Evolutionary conservation across 2,113 vertebrate species (phyloP).

Genomic region (Actenoides lindsayi): DNA sequence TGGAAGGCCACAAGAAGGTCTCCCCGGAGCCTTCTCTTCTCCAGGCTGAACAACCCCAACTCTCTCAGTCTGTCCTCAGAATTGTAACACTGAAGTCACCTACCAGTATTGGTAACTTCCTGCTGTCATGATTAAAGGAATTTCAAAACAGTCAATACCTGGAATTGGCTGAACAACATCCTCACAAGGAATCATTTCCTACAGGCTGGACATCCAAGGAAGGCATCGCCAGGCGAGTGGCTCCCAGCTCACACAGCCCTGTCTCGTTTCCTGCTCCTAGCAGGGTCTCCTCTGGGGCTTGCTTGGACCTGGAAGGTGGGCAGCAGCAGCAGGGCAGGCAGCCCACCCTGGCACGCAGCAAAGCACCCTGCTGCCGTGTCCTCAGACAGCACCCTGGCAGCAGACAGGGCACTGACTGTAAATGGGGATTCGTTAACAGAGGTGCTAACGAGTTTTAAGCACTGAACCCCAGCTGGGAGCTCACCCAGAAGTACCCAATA

Average conservation of each 20-base stretch:
- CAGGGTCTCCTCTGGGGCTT: not conserved
- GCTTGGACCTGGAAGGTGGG: not conserved
- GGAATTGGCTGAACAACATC: not conserved
- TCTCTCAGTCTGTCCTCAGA: too few relatives aligned
- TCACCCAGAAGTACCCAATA: not conserved
- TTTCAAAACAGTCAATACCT: not conserved
- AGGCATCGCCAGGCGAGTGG: not conserved
- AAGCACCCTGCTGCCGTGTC: not conserved
- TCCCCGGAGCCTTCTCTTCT: too few relatives aligned
- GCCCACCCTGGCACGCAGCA: fast-evolving
- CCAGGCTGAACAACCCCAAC: too few relatives aligned
- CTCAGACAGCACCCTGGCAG: not conserved
- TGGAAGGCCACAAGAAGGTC: too few relatives aligned
- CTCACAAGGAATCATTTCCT: not conserved
- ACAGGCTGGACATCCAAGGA: not conserved
- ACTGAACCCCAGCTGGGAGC: not conserved
- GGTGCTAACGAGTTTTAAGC: not conserved
- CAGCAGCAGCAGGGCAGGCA: not conserved
- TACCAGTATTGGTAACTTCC: not conserved
- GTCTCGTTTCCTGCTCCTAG: not conserved
- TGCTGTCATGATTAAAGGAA: not conserved
- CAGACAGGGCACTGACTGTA: not conserved
- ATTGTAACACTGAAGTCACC: not conserved
- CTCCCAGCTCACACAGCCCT: not conserved
- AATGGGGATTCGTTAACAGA: not conserved